Base-by-base conservation (phyloP, 2,888 invertebrate species). In the Oscheius sp. region DNA sequence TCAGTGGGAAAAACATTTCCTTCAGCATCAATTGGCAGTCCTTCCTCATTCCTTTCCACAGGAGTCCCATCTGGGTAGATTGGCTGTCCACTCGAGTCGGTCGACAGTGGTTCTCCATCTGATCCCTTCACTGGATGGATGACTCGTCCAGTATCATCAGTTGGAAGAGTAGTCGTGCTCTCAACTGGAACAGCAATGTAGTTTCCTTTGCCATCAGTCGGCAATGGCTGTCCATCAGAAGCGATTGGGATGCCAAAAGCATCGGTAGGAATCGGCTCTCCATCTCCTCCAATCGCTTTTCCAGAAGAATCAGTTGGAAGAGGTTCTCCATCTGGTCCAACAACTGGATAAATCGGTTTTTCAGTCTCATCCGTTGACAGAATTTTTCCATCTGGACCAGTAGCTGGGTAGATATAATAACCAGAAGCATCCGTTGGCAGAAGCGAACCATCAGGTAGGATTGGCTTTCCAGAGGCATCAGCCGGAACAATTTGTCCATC, bases 241-340 rank as follows among this genome's bases (percentile, higher is more conserved):
- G 63, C 66, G n/a, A 78, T 55, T 25, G 71, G 69, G 33, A 37
- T 70, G 17, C 82, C 82, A 10, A 31, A 39, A 6, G 61, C 68
- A 53, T 82, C 78, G 4, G 72, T 77, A 8, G 77, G 53, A n/a
- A 55, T 17, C 58, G 70, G 65, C 15, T 76, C 50, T n/a, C 80
- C 81, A 33, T 73, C 70, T 20, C 64, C 42, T 37, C 71, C 73
- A 3, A 33, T 74, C 12, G n/a, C 39, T 8, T 15, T 37, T 3
- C 42, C 42, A 27, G 37, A 12, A 4, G 69, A n/a, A 58, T 79
- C 74, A 5, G 75, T 79, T n/a, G 75, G 72, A 17, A 79, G 68
- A 20, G 72, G 72, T 8, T 69, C 34, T 34, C 79, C 79, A 25
- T 80, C 79, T 10, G 77, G 70, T 50, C 73, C 80, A 27, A 83